phyloP scores from a whole-genome alignment of 1,140 invertebrate species.

The Drosophila asahinai region DNA sequence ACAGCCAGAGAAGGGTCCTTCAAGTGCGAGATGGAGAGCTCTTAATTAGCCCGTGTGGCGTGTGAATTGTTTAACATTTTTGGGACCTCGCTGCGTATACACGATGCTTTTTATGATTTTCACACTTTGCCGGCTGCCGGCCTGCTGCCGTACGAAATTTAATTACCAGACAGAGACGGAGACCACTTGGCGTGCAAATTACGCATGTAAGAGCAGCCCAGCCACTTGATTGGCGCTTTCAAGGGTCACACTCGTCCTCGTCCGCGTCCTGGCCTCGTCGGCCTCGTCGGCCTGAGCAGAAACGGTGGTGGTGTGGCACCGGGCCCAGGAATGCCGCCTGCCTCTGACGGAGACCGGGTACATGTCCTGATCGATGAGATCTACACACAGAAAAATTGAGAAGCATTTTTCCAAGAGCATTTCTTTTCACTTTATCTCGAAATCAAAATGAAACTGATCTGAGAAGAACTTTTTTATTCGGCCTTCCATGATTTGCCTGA shows the following conservation, averaged over 20 bases:
- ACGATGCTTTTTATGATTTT: slow-evolving; percentile 79
- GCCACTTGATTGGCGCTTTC: slow-evolving; percentile 77
- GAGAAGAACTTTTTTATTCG: too few species aligned
- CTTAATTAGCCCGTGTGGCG: slow-evolving; percentile 73
- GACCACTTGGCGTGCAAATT: slow-evolving; percentile 76
- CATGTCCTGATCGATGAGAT: background rate
- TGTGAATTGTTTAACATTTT: slow-evolving; percentile 80
- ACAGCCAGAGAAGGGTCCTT: slow-evolving; percentile 2
- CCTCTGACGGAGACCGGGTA: background rate
- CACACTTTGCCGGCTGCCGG: slow-evolving; percentile 64
- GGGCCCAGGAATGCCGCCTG: slow-evolving; percentile 7
- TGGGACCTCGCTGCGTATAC: slow-evolving; percentile 68
- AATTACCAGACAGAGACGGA: slow-evolving; percentile 59
- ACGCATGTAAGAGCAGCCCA: slow-evolving; percentile 73
- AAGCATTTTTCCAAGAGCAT: too few species aligned
- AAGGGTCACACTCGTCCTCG: slow-evolving; percentile 69
- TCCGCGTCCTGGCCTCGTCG: slow-evolving; percentile 4
- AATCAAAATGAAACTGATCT: too few species aligned
- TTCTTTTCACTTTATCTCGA: too few species aligned
- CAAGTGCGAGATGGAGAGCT: slow-evolving; percentile 39
- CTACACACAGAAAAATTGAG: too few species aligned
- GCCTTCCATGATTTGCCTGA: too few species aligned
- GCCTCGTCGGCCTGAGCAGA: background rate
- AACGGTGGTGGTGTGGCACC: slow-evolving; percentile 6
- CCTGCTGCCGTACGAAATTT: slow-evolving; percentile 62